These are phyloP conservation scores for Vicugna pacos DNA, from an alignment of 2,113 vertebrate genomes.

Conservation along the genomic window DNA sequence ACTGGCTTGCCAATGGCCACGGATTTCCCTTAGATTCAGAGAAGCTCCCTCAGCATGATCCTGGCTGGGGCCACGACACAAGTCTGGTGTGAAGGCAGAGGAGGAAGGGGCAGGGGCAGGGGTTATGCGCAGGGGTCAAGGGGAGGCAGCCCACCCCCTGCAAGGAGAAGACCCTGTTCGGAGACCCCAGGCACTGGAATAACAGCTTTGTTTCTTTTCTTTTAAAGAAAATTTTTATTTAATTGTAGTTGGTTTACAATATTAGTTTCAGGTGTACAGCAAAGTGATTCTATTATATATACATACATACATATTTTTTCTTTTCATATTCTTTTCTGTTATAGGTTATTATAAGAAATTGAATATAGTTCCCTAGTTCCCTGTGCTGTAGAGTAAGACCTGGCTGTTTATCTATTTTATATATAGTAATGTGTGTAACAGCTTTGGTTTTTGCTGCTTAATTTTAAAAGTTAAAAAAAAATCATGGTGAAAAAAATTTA, in stretches of 20 bases:
- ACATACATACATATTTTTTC: too few species aligned
- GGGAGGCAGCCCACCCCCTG: too few species aligned
- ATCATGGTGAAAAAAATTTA: background rate
- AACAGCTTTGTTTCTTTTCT: background rate
- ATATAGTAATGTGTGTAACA: background rate
- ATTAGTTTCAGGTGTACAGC: too few species aligned
- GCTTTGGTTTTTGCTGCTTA: background rate
- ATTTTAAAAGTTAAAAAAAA: background rate
- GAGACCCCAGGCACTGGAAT: background rate
- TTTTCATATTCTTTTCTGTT: too few species aligned
- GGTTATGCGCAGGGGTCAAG: accelerated
- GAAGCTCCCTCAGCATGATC: background rate
- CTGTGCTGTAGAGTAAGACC: too few species aligned
- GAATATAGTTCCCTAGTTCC: too few species aligned
- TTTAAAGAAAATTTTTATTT: too few species aligned
- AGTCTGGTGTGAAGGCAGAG: background rate
- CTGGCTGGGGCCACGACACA: background rate
- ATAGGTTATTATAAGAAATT: too few species aligned
- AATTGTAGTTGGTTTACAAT: too few species aligned
- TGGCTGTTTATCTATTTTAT: too few species aligned
- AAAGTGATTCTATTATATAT: too few species aligned
- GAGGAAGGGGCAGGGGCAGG: accelerated
- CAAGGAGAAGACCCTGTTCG: background rate
- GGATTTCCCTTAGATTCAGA: background rate
- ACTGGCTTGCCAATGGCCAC: constrained; percentile 9